phyloP scores from a whole-genome alignment of 2,113 vertebrate genomes.

The Odontophorus gujanensis region DNA sequence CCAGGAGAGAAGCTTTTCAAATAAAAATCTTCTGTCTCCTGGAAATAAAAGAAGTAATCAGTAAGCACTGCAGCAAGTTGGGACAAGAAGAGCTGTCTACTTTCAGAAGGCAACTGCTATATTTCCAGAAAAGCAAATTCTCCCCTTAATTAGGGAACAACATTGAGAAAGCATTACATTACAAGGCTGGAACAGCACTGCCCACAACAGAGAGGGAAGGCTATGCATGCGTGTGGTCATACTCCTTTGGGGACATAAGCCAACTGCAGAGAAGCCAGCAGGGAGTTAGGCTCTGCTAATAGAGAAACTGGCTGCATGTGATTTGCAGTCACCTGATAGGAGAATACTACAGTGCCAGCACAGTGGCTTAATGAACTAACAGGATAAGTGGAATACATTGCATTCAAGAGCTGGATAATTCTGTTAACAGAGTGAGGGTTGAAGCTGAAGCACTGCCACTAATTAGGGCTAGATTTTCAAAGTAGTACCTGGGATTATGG shows the following conservation, averaged over 20 bases:
- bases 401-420: conserved; percentile 40
- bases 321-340: neutral
- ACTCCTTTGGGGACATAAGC: neutral
- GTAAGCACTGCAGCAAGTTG: neutral
- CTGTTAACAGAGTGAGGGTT: neutral
- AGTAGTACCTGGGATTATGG: conserved; percentile 15
- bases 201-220: rapidly evolving
- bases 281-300: neutral
- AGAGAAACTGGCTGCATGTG: neutral
- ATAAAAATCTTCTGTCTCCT: neutral
- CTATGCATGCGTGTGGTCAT: neutral
- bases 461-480: conserved; percentile 41
- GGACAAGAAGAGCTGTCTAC: neutral
- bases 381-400: conserved; percentile 33
- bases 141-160: neutral
- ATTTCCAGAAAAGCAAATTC: neutral
- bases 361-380: conserved; percentile 30
- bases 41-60: neutral
- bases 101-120: neutral
- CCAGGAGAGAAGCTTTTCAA: neutral
- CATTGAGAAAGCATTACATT: neutral
- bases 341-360: neutral
- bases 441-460: conserved; percentile 16
- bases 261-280: rapidly evolving
- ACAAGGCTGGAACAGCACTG: neutral